Conservation (phyloP, 2,797 vertebrate genomes). For the Myripristis murdjan region DNA sequence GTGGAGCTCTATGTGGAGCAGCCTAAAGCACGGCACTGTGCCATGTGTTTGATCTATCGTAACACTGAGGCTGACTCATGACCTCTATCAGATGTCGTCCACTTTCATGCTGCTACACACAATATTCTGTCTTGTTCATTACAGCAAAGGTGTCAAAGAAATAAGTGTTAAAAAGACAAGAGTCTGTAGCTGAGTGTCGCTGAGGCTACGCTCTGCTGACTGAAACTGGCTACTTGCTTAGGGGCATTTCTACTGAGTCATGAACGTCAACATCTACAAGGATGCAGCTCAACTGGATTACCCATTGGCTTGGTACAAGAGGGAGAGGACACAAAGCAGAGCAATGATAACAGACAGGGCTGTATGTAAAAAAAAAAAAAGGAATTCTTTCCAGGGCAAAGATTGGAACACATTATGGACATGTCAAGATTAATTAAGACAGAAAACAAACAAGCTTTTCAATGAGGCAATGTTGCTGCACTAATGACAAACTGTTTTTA, state of each 20-base stretch:
- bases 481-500: slow-evolving; percentile 3
- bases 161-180: background rate
- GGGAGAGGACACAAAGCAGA: background rate
- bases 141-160: slow-evolving; percentile 7
- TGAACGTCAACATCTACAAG: slow-evolving; percentile 26
- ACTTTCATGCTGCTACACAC: background rate
- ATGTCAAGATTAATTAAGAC: background rate
- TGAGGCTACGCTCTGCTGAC: slow-evolving; percentile 16
- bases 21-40: background rate
- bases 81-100: background rate
- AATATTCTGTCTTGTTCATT: background rate
- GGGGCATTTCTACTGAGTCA: slow-evolving; percentile 55
- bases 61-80: background rate
- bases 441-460: background rate
- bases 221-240: slow-evolving; percentile 38
- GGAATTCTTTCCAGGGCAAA: background rate
- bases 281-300: slow-evolving; percentile 35
- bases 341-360: slow-evolving; percentile 16
- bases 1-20: background rate
- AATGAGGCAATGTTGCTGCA: slow-evolving; percentile 2
- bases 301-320: slow-evolving; percentile 24
- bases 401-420: background rate
- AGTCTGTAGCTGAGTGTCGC: background rate
- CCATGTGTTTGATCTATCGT: background rate
- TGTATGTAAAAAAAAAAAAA: background rate